A percentile compares a stretch with the other conserved stretches of the same genome.
These are phyloP conservation scores for Electrona antarctica DNA, from an alignment of 2,113 vertebrate genomes.

Conservation along the genomic window DNA sequence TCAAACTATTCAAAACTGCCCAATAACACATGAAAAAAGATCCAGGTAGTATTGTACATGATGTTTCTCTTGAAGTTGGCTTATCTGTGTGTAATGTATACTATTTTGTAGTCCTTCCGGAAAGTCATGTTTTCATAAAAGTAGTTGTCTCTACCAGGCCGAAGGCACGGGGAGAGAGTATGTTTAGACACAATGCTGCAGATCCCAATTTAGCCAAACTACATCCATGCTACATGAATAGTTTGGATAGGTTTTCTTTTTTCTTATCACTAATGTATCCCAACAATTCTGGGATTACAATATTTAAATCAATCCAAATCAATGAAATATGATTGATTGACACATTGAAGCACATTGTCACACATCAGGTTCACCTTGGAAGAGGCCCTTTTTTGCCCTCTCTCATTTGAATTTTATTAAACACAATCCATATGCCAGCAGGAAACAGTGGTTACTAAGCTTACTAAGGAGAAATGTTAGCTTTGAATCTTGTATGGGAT, in stretches of 20 bases:
- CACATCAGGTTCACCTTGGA: too few relatives aligned
- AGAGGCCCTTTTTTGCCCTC: slow-evolving; percentile 15
- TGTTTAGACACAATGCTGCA: slow-evolving; percentile 6
- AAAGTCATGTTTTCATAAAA: slow-evolving; percentile 10
- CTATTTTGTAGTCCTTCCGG: too few relatives aligned
- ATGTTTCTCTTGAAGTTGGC: too few relatives aligned
- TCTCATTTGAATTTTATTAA: slow-evolving; percentile 9
- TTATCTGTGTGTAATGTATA: too few relatives aligned
- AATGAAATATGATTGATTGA: slow-evolving; percentile 1
- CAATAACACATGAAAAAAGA: too few relatives aligned
- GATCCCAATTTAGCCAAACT: slow-evolving; percentile 9
- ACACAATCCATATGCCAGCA: slow-evolving; percentile 26
- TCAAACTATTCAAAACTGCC: too few relatives aligned
- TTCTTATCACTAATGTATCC: slow-evolving; percentile 32
- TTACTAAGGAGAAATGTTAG: slow-evolving; percentile 41
- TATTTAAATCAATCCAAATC: slow-evolving; percentile 1
- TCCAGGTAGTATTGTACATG: too few relatives aligned
- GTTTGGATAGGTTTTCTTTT: slow-evolving; percentile 65
- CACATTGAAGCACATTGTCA: too few relatives aligned
- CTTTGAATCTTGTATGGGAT: slow-evolving; percentile 1
- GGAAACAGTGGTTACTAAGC: slow-evolving; percentile 42
- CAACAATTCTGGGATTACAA: neutral
- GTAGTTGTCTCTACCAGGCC: slow-evolving; percentile 2
- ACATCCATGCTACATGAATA: slow-evolving; percentile 29
- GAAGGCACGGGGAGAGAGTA: slow-evolving; percentile 27